Base-by-base conservation (phyloP, 2,888 invertebrate genomes). In the Smittia aterrima region DNA sequence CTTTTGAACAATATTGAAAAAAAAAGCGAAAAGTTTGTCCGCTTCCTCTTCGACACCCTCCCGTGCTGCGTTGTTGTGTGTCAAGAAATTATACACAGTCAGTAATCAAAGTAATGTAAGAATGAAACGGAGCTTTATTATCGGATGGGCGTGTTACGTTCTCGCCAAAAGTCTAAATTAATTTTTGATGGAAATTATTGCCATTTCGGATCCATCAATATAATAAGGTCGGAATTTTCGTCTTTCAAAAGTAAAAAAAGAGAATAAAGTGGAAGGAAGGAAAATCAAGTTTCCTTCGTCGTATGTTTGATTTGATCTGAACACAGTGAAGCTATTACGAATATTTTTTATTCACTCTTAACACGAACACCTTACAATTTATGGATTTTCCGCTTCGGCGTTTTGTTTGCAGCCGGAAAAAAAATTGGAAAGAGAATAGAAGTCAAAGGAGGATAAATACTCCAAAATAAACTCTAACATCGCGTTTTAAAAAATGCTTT, bases 181-280 rank as follows among this genome's bases (percentile, higher is more conserved):
- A 70, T 70, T 70, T 70, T 70, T 70, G 53, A 70, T 54, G 70
- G 41, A 70, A 70, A 70, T 70, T 70, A 70, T 70, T 70, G 70
- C 70, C 70, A 70, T 70, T 70, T 70, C 70, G 41, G 47, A 70
- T 41, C 54, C 70, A 70, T 70, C 70, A 70, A 70, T 70, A 70
- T 40, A 66, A 38, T 66, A 41, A 41, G 53, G 70, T 70, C 18
- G 70, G 41, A 58, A 22, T 58, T 47, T n/a, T 58, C 47, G 7
- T 66, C 20, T n/a, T 22, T 47, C 18, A 67, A 68, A 64, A 64
- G 1, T 20, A 64, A 64, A 64, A 24, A 64, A 25, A 20, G n/a
- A n/a, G 54, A 11, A 6, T 7, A 54, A 20, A 4, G 20, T 1
- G 27, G 27, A 67, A 67, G 24, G 9, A 16, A 54, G 70, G 70